These are phyloP conservation scores for Datnioides undecimradiatus DNA, from an alignment of 2,113 vertebrate species.

Conservation along the genomic window DNA sequence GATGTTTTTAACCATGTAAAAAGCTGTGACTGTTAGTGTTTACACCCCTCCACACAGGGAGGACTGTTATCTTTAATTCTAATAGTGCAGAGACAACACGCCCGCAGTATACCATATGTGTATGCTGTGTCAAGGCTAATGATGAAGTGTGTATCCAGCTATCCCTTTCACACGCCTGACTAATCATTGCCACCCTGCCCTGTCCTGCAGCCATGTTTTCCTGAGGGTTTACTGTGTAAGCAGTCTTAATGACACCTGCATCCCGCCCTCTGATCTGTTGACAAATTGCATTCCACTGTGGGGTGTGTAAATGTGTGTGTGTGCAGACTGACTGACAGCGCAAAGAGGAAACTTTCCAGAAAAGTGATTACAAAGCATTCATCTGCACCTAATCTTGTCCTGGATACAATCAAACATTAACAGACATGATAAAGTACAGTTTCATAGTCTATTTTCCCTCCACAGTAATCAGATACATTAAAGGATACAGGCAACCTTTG, in stretches of 20 bases:
- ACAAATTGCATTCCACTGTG: slow-evolving; percentile 63
- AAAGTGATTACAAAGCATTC: slow-evolving; percentile 39
- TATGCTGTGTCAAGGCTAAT: slow-evolving; percentile 29
- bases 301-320: slow-evolving; percentile 53
- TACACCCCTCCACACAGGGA: slow-evolving; percentile 28
- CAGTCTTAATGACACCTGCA: slow-evolving; percentile 64
- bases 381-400: slow-evolving; percentile 25
- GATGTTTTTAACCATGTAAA: slow-evolving; percentile 1
- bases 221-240: slow-evolving; percentile 65
- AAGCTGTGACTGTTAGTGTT: slow-evolving; percentile 6
- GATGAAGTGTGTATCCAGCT: slow-evolving; percentile 35
- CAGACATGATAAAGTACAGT: slow-evolving; percentile 26
- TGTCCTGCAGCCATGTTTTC: slow-evolving; percentile 55
- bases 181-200: slow-evolving; percentile 17
- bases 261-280: slow-evolving; percentile 54
- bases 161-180: slow-evolving; percentile 34
- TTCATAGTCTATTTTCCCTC: neutral
- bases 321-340: slow-evolving; percentile 8
- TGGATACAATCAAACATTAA: slow-evolving; percentile 55
- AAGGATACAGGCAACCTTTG: slow-evolving; percentile 14
- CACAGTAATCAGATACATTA: slow-evolving; percentile 29
- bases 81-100: slow-evolving; percentile 58
- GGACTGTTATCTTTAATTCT: slow-evolving; percentile 71
- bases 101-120: neutral
- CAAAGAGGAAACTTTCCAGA: slow-evolving; percentile 38